These are phyloP conservation scores for Cepaea nemoralis DNA, from an alignment of 1,140 invertebrate species.

Conservation along the genomic window DNA sequence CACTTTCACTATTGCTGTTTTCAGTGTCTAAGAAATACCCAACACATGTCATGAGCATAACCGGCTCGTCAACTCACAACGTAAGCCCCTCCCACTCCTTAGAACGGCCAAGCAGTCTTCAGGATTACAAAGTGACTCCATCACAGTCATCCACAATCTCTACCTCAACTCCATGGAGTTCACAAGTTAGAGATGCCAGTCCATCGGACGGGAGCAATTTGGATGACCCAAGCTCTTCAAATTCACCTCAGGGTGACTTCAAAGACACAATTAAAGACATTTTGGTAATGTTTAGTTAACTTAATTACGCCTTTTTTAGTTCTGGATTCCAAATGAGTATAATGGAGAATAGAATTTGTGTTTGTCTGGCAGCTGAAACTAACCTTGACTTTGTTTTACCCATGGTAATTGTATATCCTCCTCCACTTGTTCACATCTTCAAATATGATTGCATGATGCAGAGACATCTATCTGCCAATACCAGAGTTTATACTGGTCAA, in stretches of 20 bases:
- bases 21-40: conserved; percentile 32
- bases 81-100: conserved; percentile 20
- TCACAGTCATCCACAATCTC: conserved; percentile 36
- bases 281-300: conserved; percentile 19
- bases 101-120: background rate
- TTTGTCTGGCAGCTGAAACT: no score
- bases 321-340: no score
- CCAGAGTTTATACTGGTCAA: no score
- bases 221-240: conserved; percentile 28
- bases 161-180: conserved; percentile 24
- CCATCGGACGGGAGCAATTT: conserved; percentile 4
- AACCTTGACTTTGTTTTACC: no score
- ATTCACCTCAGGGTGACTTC: conserved; percentile 19
- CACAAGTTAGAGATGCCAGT: background rate
- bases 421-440: no score
- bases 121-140: conserved; percentile 21
- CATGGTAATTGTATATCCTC: no score
- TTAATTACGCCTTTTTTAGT: no score
- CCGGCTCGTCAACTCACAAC: background rate
- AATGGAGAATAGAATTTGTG: no score
- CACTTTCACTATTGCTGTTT: background rate
- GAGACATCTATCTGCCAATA: no score
- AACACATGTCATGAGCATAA: conserved; percentile 31
- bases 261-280: conserved; percentile 15
- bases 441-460: no score